Evolutionary conservation across 2,113 vertebrate species (phyloP).

Genomic region (Oplegnathus fasciatus): DNA sequence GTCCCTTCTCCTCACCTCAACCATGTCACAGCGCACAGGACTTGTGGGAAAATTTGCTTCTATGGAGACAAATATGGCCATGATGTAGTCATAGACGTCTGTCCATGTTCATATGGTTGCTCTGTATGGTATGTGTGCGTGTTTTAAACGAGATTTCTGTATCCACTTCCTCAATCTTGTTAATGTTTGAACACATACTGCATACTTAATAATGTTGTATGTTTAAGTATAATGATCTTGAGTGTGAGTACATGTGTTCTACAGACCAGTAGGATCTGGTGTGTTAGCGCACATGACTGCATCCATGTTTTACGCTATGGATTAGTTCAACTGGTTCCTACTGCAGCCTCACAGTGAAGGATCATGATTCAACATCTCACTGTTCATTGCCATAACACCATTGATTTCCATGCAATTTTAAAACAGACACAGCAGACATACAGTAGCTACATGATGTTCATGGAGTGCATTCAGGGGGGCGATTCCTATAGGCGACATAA

Average conservation of each 20-base stretch:
- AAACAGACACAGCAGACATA: background rate
- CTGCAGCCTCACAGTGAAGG: background rate
- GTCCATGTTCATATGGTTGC: background rate
- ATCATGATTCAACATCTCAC: background rate
- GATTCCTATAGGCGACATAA: too few species aligned
- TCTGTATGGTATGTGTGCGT: background rate
- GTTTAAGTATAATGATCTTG: background rate
- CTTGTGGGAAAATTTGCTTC: conserved; percentile 32
- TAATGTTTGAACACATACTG: background rate
- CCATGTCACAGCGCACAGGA: conserved; percentile 40
- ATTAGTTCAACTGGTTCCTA: background rate
- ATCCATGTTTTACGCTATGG: background rate
- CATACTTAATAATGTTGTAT: conserved; percentile 1
- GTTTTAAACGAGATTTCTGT: background rate
- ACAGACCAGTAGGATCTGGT: background rate
- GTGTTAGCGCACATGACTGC: background rate
- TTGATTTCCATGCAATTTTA: background rate
- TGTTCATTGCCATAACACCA: conserved; percentile 10
- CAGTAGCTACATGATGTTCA: background rate
- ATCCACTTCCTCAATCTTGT: background rate
- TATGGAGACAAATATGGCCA: conserved; percentile 18
- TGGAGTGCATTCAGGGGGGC: background rate
- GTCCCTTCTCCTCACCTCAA: conserved; percentile 50
- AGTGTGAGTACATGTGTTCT: background rate
- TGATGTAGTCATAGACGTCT: conserved; percentile 7